Evolutionary conservation across 2,113 vertebrate species (phyloP).

Genomic region (Hippocampus zosterae): DNA sequence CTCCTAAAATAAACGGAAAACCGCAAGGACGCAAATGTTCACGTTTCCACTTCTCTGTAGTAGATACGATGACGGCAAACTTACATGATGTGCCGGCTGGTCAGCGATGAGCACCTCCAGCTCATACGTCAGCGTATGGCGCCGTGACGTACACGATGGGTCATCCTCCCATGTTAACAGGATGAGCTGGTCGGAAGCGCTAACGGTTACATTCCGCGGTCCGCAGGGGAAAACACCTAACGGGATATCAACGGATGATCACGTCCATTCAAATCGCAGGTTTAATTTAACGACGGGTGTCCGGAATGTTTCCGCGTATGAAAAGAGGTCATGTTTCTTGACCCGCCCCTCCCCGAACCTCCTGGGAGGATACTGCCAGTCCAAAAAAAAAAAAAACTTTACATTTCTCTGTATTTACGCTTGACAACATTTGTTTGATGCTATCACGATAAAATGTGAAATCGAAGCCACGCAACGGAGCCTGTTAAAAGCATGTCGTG

Average conservation of each 20-base stretch:
- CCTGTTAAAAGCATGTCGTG: neutral
- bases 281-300: neutral
- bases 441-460: too few species aligned
- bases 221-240: conserved; percentile 29
- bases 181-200: conserved; percentile 14
- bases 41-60: too few species aligned
- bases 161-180: conserved; percentile 54
- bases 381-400: too few species aligned
- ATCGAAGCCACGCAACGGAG: neutral
- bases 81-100: conserved; percentile 29
- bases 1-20: conserved; percentile 33
- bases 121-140: conserved; percentile 30
- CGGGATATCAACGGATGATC: neutral
- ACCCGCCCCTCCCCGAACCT: too few species aligned
- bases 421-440: too few species aligned
- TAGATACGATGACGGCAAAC: neutral
- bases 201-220: conserved; percentile 36
- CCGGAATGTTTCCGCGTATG: too few species aligned
- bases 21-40: too few species aligned
- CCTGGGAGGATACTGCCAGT: too few species aligned
- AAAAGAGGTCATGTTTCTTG: too few species aligned
- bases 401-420: too few species aligned
- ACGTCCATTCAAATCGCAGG: neutral
- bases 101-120: conserved; percentile 48
- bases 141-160: conserved; percentile 9